Base-by-base conservation (phyloP, 1,140 invertebrate genomes). In the Melanaphis sacchari region DNA sequence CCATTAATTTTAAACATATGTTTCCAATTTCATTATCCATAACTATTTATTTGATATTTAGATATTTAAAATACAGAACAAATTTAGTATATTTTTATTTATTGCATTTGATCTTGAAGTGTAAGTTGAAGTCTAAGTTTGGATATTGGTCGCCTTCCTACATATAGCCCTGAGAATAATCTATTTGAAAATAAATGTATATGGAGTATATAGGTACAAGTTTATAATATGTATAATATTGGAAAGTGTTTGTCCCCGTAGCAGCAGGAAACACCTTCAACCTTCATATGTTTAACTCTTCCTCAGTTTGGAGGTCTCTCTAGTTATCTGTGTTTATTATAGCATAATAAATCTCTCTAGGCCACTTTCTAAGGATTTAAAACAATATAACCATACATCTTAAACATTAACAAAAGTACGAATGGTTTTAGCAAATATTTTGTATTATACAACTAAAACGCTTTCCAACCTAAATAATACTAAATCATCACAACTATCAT, bases 261-360 rank as follows among this genome's bases (percentile, higher is more conserved):
- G 91, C 46, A 85, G 91, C 81, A 93, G 91, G 91, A 93, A 93
- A 93, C 76, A 93, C 91, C 43, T 93, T 93, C 76, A 93, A 52
- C 91, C 91, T 93, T 93, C 81, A 93, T 93, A 93, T 93, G 85
- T 85, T 93, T 52, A 84, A 93, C 91, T 84, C 91, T 93, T 93
- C 91, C 91, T 93, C 91, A 5, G 46, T 93, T 93, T 93, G 36
- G 91, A 93, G 91, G 91, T 85, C 91, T 93, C 21, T 54, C 85
- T 54, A 85, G 91, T 85, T 93, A 24, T 40, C 91, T 93, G 36
- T 93, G 26, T 93, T 24, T 92, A 84, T 52, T 93, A 85, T 54
- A 93, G 43, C 18, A 54, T 49, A 88, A 52, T 93, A 93, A 54
- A 85, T 93, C 43, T 93, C 46, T 85, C 26, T 93, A 93, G 91